Evolutionary conservation across 1,140 invertebrate genomes (phyloP), one percentile per base, ranked within the genome.

Genomic region (Steinernema feltiae): DNA sequence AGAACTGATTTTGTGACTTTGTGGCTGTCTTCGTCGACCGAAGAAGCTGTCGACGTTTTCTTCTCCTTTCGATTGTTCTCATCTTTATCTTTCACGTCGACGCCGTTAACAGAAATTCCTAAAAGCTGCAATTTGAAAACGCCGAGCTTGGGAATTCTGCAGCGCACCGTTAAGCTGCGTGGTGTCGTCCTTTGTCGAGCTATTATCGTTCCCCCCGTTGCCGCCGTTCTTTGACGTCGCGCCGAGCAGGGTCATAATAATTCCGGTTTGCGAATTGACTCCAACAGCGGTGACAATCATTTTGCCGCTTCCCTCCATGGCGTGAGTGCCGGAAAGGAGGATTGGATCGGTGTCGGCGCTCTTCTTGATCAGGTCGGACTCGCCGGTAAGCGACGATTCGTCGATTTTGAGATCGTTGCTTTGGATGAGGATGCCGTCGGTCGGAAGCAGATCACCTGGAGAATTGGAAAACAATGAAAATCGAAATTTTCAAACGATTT

Each of bases 141-240:
- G 41, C 41, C 7, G 41, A n/a, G 7, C n/a, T 27, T 21, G 53
- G 2, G 15, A 63, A 63, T 63, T 46, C n/a, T 12, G 24, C 3
- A 7, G 7, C 53, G 24, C 7, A 63, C 53, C 53, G 53, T 63
- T 63, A 63, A 63, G 53, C 24, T 63, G 53, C 24, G 53, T 63
- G 53, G 53, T 63, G 21, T 74, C 73, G 30, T 76, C 63, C 31
- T 72, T 78, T 17, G 30, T 12, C 30, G 18, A 35, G 32, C 41
- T 32, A n/a, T 78, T 70, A 70, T 70, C 76, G 30, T 75, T 71
- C 17, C 72, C 80, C 1, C 74, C 75, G 21, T 75, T 73, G 27
- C 46, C 69, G 30, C 32, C 48, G 71, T 81, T 81, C 63, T n/a
- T n/a, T n/a, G n/a, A n/a, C n/a, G 79, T 72, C 30, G 95, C 83